Evolutionary conservation across 2,113 vertebrate species (phyloP), one percentile per base, ranked within the genome.

Genomic region (Brachyistius frenatus): DNA sequence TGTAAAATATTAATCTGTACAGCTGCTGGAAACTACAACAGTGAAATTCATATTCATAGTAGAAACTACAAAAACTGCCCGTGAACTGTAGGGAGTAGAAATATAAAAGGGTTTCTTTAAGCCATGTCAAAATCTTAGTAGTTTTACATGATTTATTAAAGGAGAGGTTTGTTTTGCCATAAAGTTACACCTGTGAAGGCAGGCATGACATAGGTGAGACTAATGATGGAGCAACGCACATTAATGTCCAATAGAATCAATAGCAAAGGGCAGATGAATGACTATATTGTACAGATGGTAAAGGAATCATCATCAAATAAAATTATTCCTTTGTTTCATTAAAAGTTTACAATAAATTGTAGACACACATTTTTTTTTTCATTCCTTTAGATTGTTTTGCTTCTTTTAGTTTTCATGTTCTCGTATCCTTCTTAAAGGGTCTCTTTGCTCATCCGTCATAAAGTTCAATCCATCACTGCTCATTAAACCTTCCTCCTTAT

Each of bases 401-500:
- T 23, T 23, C 23, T 23, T 23, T 23, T 23, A 52, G 16, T 8
- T 73, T 61, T 62, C 11, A 55, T 58, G 71, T 61, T 53, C 46
- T 2, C 37, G 5, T n/a, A 9, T 39, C 53, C 47, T 47, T 54
- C 13, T 64, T 4, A 50, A 5, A 36, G 4, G 5, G 39, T 66
- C 32, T 35, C 10, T 0, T 50, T 36, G 54, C 30, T 75, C 7
- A 32, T 79, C 33, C 39, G 70, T 31, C 13, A 39, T 7, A 33
- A 15, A 70, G 39, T 30, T 54, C 30, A 61, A 10, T 68, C 16
- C 1, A 8, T 73, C 39, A 47, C 47, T 73, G 55, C 30, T 35
- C 35, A 44, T 39, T 78, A 54, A 69, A 78, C 52, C 39, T 4
- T 30, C 9, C 36, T 56, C 2, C 69, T 61, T n/a, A 58, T 71